Evolutionary conservation across 2,888 invertebrate genomes (phyloP).

Genomic region (Mesorhabditis spiculigera): DNA sequence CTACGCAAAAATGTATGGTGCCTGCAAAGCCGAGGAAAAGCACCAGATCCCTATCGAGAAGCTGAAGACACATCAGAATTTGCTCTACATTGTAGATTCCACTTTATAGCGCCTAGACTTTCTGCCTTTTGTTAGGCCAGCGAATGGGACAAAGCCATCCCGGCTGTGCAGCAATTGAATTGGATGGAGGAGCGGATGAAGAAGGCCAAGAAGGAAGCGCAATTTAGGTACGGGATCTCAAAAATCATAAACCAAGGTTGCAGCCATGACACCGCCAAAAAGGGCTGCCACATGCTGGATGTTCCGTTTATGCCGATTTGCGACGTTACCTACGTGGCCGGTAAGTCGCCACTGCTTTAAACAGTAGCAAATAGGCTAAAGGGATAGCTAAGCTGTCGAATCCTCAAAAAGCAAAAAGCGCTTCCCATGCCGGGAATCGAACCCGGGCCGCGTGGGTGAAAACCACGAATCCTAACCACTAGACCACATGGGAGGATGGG

Average conservation of each 20-base stretch:
- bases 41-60: background rate
- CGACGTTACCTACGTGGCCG: background rate
- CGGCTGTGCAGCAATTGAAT: background rate
- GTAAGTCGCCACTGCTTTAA: background rate
- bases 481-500: background rate
- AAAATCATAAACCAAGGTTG: background rate
- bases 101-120: too few species aligned
- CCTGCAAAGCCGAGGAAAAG: slow-evolving; percentile 4
- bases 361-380: too few species aligned
- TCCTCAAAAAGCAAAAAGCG: background rate
- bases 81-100: background rate
- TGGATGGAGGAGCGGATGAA: slow-evolving; percentile 4
- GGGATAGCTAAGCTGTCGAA: background rate
- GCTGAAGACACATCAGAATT: background rate
- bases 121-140: background rate
- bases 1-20: slow-evolving; percentile 2
- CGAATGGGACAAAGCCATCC: slow-evolving; percentile 5
- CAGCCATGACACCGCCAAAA: background rate
- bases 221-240: background rate
- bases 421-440: slow-evolving; percentile 58
- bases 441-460: slow-evolving; percentile 58
- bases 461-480: slow-evolving; percentile 24
- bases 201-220: background rate
- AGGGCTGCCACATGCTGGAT: background rate
- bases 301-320: background rate